Evolutionary conservation across 2,113 vertebrate species (phyloP).

Genomic region (Gopherus flavomarginatus): DNA sequence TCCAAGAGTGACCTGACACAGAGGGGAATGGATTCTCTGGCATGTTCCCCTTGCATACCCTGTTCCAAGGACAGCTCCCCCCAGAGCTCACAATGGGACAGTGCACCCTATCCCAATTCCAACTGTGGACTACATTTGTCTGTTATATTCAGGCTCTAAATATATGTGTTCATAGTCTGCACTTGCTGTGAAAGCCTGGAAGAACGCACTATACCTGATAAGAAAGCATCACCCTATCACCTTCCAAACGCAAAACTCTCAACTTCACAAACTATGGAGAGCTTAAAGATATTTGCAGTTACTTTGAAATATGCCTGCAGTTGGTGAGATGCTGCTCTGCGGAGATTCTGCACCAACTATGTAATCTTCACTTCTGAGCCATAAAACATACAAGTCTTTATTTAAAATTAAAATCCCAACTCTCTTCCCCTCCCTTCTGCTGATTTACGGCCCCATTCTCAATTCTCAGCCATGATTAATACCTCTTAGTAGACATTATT

Average conservation of each 20-base stretch:
- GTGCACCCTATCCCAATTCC: not conserved
- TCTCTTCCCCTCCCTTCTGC: not conserved
- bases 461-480: constrained; percentile 37
- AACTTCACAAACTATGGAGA: constrained; percentile 23
- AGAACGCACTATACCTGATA: not conserved
- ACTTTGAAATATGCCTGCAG: not conserved
- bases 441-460: constrained; percentile 31
- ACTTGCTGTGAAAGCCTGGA: not conserved
- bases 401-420: constrained; percentile 41
- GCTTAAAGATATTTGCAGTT: not conserved
- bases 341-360: constrained; percentile 15
- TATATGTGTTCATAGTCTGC: not conserved
- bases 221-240: not conserved
- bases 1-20: not conserved
- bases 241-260: not conserved
- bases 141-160: not conserved
- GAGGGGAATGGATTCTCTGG: not conserved
- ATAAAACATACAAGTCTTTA: constrained; percentile 20
- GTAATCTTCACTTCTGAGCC: constrained; percentile 21
- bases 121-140: not conserved
- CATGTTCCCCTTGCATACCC: fast-evolving
- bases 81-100: not conserved
- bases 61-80: not conserved
- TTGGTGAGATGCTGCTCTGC: constrained; percentile 35
- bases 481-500: constrained; percentile 27